These are phyloP conservation scores for Cheirogaleus medius DNA, from an alignment of 2,113 vertebrate species.

Conservation along the genomic window DNA sequence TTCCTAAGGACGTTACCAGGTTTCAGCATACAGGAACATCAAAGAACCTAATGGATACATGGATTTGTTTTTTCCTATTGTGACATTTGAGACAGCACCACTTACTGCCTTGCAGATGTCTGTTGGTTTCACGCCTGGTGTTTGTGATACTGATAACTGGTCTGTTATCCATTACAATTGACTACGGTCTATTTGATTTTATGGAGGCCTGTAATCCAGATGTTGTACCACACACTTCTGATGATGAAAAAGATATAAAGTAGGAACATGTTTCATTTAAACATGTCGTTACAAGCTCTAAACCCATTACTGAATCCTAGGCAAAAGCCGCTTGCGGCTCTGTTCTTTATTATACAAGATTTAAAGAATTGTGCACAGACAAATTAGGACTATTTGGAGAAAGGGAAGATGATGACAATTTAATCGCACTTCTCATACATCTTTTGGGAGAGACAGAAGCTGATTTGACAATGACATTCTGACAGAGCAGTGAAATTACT, in stretches of 20 bases:
- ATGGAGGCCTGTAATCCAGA: slow-evolving; percentile 88
- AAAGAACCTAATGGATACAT: slow-evolving; percentile 84
- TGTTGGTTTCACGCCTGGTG: slow-evolving; percentile 88
- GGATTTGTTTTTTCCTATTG: slow-evolving; percentile 83
- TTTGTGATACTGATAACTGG: slow-evolving; percentile 91
- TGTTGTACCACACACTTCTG: slow-evolving; percentile 90
- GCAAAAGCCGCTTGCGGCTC: slow-evolving; percentile 80
- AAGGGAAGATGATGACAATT: slow-evolving; percentile 79
- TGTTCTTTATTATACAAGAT: slow-evolving; percentile 82
- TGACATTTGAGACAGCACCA: slow-evolving; percentile 85
- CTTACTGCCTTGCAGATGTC: slow-evolving; percentile 88
- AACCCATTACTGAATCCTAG: slow-evolving; percentile 83
- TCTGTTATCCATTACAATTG: slow-evolving; percentile 88
- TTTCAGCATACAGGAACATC: slow-evolving; percentile 84
- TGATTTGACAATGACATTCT: slow-evolving; percentile 91
- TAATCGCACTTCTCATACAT: slow-evolving; percentile 87
- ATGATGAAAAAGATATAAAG: slow-evolving; percentile 88
- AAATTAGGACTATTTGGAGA: slow-evolving; percentile 88
- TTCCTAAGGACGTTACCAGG: slow-evolving; percentile 84
- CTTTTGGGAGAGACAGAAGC: slow-evolving; percentile 87
- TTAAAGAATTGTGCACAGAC: slow-evolving; percentile 86
- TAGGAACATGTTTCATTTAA: slow-evolving; percentile 90
- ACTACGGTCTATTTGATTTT: slow-evolving; percentile 90
- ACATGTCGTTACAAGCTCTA: slow-evolving; percentile 86
- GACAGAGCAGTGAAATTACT: slow-evolving; percentile 87